Percentiles rank a stretch among this genome's conserved stretches.
Conservation (phyloP, 2,113 vertebrate genomes). For the Gavialis gangeticus region DNA sequence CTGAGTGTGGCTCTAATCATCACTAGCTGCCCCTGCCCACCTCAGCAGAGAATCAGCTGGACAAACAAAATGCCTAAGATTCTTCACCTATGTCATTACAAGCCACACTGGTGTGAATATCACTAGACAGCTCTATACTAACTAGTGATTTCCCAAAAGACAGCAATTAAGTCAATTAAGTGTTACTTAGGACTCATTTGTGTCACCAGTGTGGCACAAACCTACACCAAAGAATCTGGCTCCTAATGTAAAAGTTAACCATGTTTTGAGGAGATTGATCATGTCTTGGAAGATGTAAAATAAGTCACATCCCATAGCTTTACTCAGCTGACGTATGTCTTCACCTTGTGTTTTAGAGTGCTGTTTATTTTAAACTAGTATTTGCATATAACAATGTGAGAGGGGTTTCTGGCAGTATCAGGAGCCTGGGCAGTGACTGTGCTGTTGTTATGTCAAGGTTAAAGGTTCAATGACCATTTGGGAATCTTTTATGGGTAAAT, state of each 20-base stretch:
- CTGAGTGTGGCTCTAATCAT: constrained; percentile 38
- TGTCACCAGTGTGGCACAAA: constrained; percentile 71
- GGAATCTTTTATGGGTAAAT: constrained; percentile 74
- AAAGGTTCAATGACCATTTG: constrained; percentile 68
- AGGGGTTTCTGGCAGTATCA: neutral
- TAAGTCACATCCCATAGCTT: constrained; percentile 64
- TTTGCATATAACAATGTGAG: constrained; percentile 13
- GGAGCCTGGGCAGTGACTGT: constrained; percentile 54
- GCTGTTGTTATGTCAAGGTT: constrained; percentile 69
- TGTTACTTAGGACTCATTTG: constrained; percentile 74
- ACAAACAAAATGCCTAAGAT: constrained; percentile 56
- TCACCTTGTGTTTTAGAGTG: constrained; percentile 1
- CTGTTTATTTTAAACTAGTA: neutral
- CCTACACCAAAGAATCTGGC: constrained; percentile 68
- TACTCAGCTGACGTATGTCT: constrained; percentile 42
- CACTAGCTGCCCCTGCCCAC: constrained; percentile 64
- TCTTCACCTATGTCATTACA: neutral
- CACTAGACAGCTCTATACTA: constrained; percentile 73
- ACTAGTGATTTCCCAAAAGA: constrained; percentile 74
- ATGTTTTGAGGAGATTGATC: constrained; percentile 64
- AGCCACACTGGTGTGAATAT: constrained; percentile 62
- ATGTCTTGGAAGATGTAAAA: constrained; percentile 65
- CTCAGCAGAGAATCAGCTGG: constrained; percentile 71
- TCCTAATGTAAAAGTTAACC: constrained; percentile 66
- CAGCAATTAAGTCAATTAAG: constrained; percentile 75